These are phyloP conservation scores for Halocynthia aurantium DNA, from an alignment of 23 tunicate genomes.

Conservation along the genomic window DNA sequence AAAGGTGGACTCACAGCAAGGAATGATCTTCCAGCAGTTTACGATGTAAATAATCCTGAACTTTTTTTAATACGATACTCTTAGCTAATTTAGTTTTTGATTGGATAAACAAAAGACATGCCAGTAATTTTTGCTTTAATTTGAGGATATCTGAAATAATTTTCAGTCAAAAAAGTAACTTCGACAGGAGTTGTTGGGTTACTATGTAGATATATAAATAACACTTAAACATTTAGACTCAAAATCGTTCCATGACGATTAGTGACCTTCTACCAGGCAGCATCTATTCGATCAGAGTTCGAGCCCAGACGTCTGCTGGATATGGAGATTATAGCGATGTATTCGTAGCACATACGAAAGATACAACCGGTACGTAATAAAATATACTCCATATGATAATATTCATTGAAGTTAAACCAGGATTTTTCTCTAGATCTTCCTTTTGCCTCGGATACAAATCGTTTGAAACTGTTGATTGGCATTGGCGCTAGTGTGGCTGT, in stretches of 20 bases:
- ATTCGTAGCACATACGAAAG: constrained; percentile 13
- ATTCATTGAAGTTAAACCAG: background rate
- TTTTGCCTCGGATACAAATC: background rate
- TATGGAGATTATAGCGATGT: constrained; percentile 34
- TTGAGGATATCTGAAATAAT: no score
- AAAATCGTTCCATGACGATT: constrained; percentile 1
- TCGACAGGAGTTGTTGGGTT: no score
- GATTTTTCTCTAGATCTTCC: background rate
- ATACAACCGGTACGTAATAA: background rate
- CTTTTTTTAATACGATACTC: no score
- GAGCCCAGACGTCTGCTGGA: constrained; percentile 47
- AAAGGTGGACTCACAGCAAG: constrained; percentile 1
- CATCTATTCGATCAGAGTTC: constrained; percentile 23
- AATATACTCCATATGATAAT: background rate
- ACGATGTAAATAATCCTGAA: no score
- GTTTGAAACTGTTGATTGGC: background rate
- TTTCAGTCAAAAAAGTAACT: no score
- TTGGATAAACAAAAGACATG: no score
- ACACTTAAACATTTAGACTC: constrained; percentile 10
- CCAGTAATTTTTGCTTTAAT: no score
- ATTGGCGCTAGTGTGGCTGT: constrained; percentile 3
- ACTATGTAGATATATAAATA: no score
- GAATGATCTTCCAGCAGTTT: no score
- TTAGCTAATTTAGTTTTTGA: no score
- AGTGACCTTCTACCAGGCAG: constrained; percentile 29